Evolutionary conservation across 2,113 vertebrate species (phyloP).

Genomic region (Entomyzon cyanotis): DNA sequence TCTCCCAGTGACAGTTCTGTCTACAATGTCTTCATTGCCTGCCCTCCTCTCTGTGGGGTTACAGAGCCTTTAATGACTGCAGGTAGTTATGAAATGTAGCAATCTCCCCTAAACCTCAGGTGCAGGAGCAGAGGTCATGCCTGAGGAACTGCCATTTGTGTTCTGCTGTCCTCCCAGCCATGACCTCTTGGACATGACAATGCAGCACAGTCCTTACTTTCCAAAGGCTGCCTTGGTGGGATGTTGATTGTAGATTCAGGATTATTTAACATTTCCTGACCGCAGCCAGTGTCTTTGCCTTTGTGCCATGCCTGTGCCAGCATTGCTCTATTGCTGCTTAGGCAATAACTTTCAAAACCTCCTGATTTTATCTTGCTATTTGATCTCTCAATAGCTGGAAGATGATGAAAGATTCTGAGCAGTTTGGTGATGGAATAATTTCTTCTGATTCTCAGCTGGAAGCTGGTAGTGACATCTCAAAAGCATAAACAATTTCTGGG

Average conservation of each 20-base stretch:
- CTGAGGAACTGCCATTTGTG: neutral
- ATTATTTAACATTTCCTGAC: neutral
- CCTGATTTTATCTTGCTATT: slow-evolving; percentile 51
- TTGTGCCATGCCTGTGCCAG: neutral
- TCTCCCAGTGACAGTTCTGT: neutral
- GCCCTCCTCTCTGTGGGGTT: neutral
- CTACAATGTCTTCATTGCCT: neutral
- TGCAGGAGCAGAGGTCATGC: neutral
- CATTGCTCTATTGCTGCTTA: slow-evolving; percentile 21
- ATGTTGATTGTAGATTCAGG: neutral
- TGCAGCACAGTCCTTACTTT: neutral
- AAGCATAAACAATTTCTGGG: neutral
- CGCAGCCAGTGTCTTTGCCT: neutral
- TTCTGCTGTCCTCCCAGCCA: neutral
- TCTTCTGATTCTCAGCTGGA: neutral
- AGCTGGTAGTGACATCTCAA: neutral
- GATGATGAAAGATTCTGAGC: slow-evolving; percentile 26
- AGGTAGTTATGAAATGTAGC: neutral
- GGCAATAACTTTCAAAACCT: slow-evolving; percentile 52
- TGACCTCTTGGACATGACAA: neutral
- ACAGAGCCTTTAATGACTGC: neutral
- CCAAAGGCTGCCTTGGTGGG: neutral
- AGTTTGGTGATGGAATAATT: neutral
- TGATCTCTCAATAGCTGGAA: neutral
- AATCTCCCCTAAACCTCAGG: neutral